Evolutionary conservation across 2,888 invertebrate species (phyloP).

Genomic region (Lasius fuliginosus): DNA sequence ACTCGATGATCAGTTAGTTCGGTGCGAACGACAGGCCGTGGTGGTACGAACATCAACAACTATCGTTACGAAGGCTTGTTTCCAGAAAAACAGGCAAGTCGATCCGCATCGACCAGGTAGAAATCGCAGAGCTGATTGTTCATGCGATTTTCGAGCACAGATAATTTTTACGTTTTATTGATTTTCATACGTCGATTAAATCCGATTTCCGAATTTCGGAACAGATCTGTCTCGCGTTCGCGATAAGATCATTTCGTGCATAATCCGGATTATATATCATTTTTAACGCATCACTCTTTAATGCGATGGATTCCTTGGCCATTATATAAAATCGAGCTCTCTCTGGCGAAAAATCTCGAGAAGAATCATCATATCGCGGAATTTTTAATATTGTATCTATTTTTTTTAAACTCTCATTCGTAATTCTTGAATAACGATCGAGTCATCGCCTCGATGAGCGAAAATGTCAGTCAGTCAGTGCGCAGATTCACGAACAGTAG

Average conservation of each 20-base stretch:
- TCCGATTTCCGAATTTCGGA: not conserved
- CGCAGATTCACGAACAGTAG: not conserved
- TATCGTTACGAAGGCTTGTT: constrained; percentile 1
- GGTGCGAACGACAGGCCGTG: not conserved
- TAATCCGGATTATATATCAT: not conserved
- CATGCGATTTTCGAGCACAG: not conserved
- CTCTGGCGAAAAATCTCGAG: not conserved
- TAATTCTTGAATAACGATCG: not conserved
- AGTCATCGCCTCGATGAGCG: not conserved
- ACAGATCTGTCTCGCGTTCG: not conserved
- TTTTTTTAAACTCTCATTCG: not conserved
- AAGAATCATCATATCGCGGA: not conserved
- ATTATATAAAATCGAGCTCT: not conserved
- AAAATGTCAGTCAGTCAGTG: not conserved
- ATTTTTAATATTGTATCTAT: not conserved
- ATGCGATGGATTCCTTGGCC: not conserved
- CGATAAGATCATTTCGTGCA: not conserved
- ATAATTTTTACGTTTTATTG: not conserved
- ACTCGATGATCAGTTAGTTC: not conserved
- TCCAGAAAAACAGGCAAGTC: not conserved
- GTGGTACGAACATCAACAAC: not conserved
- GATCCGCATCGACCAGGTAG: not conserved
- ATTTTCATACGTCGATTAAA: not conserved
- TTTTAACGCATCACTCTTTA: not conserved
- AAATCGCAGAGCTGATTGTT: not conserved